Evolutionary conservation across 2,113 vertebrate genomes (phyloP), one percentile per base, ranked within the genome.

Genomic region (Xiphias gladius): DNA sequence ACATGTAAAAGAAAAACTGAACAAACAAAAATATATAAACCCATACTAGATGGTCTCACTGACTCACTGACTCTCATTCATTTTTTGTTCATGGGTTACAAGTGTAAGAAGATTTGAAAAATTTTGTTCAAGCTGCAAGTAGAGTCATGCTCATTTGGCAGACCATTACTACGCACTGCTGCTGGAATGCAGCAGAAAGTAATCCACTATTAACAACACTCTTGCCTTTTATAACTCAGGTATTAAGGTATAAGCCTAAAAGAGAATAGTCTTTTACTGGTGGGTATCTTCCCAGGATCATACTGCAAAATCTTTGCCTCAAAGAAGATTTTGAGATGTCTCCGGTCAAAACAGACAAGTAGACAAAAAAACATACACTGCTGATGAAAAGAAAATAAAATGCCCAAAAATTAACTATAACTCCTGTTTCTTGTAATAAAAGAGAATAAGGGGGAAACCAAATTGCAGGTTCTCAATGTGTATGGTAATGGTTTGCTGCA

Each of bases 121-220:
- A 64, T 65, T 88, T 72, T 78, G 46, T 75, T 83, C 46, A 2
- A n/a, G 65, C 80, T 82, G 78, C 92, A 86, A 82, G 92, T 91
- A 76, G 79, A 90, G 90, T 92, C 92, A 91, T 74, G 93, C 88
- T 91, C 67, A 0, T 77, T 58, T 69, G 72, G 86, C 50, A 16
- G 76, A 85, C 43, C 68, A 63, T 75, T 61, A 30, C 63, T 20
- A 78, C 72, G 70, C 68, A 84, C 43, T 46, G 78, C 82, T 43
- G 58, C 64, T 74, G 89, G 90, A 93, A 94, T 93, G 89, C 76
- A 82, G 86, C 39, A 62, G 59, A 88, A 89, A 89, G 83, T 77
- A 76, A 80, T 73, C 26, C 46, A 3, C 76, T 70, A 68, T 84
- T 80, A 84, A 71, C 67, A 80, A 57, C 90, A 69, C 65, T 19